Evolutionary conservation across 2,888 invertebrate species (phyloP), one percentile per base, ranked within the genome.

Genomic region (Nomada lathburiana): DNA sequence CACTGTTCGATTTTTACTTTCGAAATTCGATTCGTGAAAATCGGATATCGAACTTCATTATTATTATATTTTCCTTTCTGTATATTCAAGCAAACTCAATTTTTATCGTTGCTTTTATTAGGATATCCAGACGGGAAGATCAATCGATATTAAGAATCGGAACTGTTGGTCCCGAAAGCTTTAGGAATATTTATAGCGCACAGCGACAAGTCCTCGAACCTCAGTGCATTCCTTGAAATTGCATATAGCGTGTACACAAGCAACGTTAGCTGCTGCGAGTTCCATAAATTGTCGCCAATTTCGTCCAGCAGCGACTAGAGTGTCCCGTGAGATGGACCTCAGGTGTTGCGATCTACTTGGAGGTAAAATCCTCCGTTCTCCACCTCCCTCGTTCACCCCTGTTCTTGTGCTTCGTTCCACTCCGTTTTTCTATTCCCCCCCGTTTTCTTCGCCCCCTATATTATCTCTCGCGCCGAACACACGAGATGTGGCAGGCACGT

Each of bases 381-480:
- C 20, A 4, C 20, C 62, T 69, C 53, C 53, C 67, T 63, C 57
- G 70, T 64, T 63, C 84, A 72, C 80, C 60, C 47, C 53, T 55
- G 26, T 65, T 59, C 29, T 18, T 55, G 10, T 53, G 5, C 29
- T 59, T 72, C 44, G 57, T 73, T 59, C 84, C 77, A 79, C 55
- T 75, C 78, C 42, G 20, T 20, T 36, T n/a, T 44, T 26, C 36
- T 29, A 20, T 50, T 20, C 29, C 7, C 42, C 67, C 70, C 26
- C 26, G 26, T 42, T 36, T 75, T 52, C 67, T 13, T 44, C 44
- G 29, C 59, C 57, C 65, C 74, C 75, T 84, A 86, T 86, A 85
- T 89, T 86, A 84, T 78, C 80, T 69, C 72, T 70, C 74, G 53
- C 83, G 77, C 85, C 81, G 80, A 82, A 85, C 72, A 74, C 47